Evolutionary conservation across 2,797 vertebrate species (phyloP).

Genomic region (Chelon labrosus): DNA sequence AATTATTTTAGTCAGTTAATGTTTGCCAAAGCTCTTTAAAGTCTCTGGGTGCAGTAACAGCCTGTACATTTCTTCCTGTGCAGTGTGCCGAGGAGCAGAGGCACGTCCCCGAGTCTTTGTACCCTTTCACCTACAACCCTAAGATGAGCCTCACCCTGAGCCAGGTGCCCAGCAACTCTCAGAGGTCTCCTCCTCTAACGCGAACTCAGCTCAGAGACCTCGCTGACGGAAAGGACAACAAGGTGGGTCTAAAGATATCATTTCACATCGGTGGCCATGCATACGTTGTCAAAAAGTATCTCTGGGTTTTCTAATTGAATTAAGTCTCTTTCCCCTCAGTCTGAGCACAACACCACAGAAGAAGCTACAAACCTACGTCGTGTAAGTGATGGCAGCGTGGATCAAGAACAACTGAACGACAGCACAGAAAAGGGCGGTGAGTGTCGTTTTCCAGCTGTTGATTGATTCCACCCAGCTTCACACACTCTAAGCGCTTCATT

Average conservation of each 20-base stretch:
- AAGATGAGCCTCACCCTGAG: conserved; percentile 98
- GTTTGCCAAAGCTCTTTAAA: background rate
- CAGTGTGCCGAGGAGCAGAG: conserved; percentile 93
- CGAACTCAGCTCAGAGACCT: conserved; percentile 55
- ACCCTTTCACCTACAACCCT: conserved; percentile 97
- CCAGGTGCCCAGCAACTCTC: conserved; percentile 84
- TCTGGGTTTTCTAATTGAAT: background rate
- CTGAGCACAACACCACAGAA: conserved; percentile 38
- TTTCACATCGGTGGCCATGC: background rate
- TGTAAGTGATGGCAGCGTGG: conserved; percentile 59
- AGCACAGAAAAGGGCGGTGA: conserved; percentile 62
- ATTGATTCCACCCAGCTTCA: background rate
- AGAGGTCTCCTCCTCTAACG: conserved; percentile 77
- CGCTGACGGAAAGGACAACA: conserved; percentile 46
- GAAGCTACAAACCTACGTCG: conserved; percentile 34
- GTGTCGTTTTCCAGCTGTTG: background rate
- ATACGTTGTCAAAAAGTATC: background rate
- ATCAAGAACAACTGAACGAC: conserved; percentile 51
- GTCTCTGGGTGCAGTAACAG: conserved; percentile 5
- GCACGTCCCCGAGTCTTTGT: conserved; percentile 92
- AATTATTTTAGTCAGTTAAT: background rate
- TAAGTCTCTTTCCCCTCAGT: conserved; percentile 33
- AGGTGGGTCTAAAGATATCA: conserved; percentile 70
- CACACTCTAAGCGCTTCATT: background rate
- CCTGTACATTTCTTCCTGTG: background rate